phyloP scores from a whole-genome alignment of 2,888 invertebrate species.

The Heliconius erato region DNA sequence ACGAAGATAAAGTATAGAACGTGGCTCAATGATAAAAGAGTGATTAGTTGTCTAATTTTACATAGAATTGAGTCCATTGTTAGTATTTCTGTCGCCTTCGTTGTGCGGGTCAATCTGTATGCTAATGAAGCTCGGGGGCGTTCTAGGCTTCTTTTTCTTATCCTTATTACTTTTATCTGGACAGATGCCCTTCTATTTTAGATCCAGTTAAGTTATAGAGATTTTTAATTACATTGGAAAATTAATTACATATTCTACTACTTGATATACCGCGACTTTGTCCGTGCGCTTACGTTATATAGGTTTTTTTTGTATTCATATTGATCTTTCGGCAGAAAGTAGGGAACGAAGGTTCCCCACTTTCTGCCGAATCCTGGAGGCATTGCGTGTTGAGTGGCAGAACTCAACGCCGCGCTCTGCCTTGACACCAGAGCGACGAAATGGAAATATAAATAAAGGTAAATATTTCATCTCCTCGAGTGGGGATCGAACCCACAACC shows the following conservation, averaged over 20 bases:
- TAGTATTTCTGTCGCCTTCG: slow-evolving; percentile 64
- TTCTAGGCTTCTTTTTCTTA: slow-evolving; percentile 57
- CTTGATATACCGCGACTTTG: background rate
- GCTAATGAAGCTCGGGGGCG: slow-evolving; percentile 68
- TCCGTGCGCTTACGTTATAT: background rate
- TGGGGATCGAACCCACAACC: too few relatives aligned
- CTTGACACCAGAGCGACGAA: too few relatives aligned
- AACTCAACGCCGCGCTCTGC: too few relatives aligned
- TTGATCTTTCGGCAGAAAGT: too few relatives aligned
- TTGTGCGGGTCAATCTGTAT: slow-evolving; percentile 76
- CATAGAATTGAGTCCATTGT: slow-evolving; percentile 66
- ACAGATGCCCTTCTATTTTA: slow-evolving; percentile 50
- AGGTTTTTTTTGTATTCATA: background rate
- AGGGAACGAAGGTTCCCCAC: too few relatives aligned
- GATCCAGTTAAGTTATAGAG: slow-evolving; percentile 27
- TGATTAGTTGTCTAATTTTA: slow-evolving; percentile 46
- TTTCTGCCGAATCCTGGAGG: too few relatives aligned
- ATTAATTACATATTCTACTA: background rate
- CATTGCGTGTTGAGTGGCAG: too few relatives aligned
- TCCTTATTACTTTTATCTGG: slow-evolving; percentile 60
- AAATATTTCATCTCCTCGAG: too few relatives aligned
- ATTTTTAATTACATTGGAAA: slow-evolving; percentile 32
- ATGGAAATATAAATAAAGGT: too few relatives aligned
- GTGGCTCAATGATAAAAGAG: slow-evolving; percentile 23
- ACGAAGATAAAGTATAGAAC: background rate